Conservation (phyloP, 2,797 vertebrate species). For the Phoebastria nigripes region DNA sequence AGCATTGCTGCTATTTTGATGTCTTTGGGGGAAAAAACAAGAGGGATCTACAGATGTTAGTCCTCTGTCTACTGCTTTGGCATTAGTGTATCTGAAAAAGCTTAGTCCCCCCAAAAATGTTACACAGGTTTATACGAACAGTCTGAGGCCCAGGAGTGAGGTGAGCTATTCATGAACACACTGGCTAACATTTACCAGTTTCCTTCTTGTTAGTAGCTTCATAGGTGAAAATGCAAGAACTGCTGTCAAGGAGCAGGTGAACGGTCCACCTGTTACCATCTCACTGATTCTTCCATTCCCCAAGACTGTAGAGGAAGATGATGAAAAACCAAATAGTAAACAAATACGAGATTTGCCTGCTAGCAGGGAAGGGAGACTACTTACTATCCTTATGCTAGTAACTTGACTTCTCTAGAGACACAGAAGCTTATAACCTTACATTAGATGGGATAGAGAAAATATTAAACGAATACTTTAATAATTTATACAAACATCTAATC, state of each 20-base stretch:
- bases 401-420: not conserved
- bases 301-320: not conserved
- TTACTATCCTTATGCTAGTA: not conserved
- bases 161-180: not conserved
- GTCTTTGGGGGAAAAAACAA: not conserved
- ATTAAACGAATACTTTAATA: not conserved
- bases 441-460: not conserved
- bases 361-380: not conserved
- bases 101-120: accelerated
- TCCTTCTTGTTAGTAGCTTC: not conserved
- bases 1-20: not conserved
- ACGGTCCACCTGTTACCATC: accelerated
- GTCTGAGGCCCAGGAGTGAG: not conserved
- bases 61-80: not conserved
- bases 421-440: not conserved
- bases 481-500: not conserved
- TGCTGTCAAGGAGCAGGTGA: not conserved
- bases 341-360: not conserved
- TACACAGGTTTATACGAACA: not conserved
- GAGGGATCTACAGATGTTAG: not conserved
- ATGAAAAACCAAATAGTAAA: not conserved
- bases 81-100: not conserved
- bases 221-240: not conserved
- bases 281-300: not conserved
- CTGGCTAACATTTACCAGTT: not conserved